Percentiles rank a stretch among this genome's conserved stretches.
Evolutionary conservation across 2,113 vertebrate genomes (phyloP).

Genomic region (Panthera uncia): DNA sequence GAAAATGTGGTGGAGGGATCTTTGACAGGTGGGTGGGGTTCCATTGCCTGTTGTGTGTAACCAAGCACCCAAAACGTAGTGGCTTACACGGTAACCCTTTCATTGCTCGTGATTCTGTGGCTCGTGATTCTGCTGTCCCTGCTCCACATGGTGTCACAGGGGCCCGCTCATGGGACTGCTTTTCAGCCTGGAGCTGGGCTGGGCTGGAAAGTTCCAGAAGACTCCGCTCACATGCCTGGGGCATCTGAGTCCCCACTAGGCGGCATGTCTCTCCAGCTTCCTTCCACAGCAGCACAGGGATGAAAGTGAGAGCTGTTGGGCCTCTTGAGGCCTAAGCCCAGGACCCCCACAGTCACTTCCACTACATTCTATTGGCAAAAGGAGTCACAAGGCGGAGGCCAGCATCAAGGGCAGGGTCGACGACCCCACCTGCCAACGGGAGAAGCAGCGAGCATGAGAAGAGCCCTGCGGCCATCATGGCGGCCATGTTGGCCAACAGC

Average conservation of each 20-base stretch:
- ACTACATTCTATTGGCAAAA: not conserved
- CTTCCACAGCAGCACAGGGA: not conserved
- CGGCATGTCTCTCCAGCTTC: not conserved
- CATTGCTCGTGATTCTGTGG: not conserved
- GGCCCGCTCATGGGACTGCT: too few relatives aligned
- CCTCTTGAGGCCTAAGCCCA: not conserved
- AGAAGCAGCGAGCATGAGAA: accelerated
- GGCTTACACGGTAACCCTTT: accelerated
- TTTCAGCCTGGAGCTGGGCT: too few relatives aligned
- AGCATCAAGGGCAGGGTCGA: too few relatives aligned
- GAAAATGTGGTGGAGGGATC: not conserved
- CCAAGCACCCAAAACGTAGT: not conserved
- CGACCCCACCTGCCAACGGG: not conserved
- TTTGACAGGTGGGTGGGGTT: not conserved
- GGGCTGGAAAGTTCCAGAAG: not conserved
- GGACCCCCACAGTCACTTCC: not conserved
- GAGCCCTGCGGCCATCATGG: not conserved
- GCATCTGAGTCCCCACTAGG: not conserved
- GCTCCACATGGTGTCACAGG: accelerated
- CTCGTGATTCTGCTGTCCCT: not conserved
- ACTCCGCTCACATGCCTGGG: too few relatives aligned
- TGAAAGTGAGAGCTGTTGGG: not conserved
- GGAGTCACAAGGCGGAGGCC: not conserved
- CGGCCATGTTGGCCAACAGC: accelerated
- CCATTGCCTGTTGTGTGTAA: too few relatives aligned